These are phyloP conservation scores for Oenanthe oenanthe DNA, from an alignment of 2,113 vertebrate species.

Conservation along the genomic window DNA sequence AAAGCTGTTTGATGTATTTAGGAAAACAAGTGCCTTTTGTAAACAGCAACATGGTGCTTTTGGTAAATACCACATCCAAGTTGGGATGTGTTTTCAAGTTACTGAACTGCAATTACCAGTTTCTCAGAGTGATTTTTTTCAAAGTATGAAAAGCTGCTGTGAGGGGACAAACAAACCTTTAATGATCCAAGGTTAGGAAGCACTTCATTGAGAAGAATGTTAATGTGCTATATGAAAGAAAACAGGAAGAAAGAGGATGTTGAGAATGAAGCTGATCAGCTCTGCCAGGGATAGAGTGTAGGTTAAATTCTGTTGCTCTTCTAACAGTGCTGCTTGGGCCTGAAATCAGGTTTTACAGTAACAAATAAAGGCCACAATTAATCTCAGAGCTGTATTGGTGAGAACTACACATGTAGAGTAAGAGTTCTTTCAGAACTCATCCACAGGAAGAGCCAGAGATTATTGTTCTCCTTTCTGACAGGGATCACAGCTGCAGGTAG, in stretches of 20 bases:
- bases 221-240: not conserved
- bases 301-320: not conserved
- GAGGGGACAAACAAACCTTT: not conserved
- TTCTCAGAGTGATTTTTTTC: not conserved
- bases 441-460: not conserved
- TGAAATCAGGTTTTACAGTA: not conserved
- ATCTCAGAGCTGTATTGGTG: not conserved
- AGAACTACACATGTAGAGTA: fast-evolving
- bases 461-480: fast-evolving
- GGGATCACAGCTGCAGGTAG: not conserved
- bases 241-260: not conserved
- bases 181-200: not conserved
- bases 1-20: conserved; percentile 73
- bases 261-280: not conserved
- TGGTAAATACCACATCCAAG: not conserved
- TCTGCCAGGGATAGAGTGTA: not conserved
- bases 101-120: not conserved
- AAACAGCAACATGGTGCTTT: conserved; percentile 31
- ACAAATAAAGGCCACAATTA: not conserved
- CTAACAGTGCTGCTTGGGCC: not conserved
- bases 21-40: conserved; percentile 66
- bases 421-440: not conserved
- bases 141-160: not conserved
- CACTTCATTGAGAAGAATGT: not conserved
- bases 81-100: not conserved